These are phyloP conservation scores for Caenorhabditis sinica DNA, from an alignment of 2,888 invertebrate genomes.

Conservation along the genomic window DNA sequence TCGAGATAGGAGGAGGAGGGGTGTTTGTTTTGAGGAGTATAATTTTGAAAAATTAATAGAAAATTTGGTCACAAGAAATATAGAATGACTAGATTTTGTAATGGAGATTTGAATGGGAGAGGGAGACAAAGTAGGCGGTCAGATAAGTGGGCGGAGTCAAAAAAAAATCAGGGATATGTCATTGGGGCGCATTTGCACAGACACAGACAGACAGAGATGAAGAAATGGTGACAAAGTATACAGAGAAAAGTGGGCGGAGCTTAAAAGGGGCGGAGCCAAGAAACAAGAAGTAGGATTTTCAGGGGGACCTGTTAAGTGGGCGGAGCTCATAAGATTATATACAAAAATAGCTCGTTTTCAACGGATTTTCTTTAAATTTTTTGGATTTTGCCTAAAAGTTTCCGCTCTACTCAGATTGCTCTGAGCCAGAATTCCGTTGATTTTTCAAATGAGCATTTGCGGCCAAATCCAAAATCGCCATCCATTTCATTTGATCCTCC, in stretches of 20 bases:
- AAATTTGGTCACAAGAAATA: neutral
- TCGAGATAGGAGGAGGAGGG: neutral
- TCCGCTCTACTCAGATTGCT: constrained; percentile 36
- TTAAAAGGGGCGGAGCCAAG: neutral
- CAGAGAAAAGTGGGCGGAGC: neutral
- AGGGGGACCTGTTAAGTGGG: no score
- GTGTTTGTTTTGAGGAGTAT: neutral
- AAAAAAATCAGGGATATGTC: no score
- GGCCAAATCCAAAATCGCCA: constrained; percentile 82
- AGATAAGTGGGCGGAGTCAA: neutral
- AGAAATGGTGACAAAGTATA: no score
- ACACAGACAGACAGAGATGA: no score
- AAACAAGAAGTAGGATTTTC: no score
- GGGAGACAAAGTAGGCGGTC: neutral
- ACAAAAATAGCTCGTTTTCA: no score
- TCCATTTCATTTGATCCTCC: constrained; percentile 79
- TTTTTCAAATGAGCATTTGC: constrained; percentile 79
- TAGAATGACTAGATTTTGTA: neutral
- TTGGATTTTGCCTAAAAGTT: neutral
- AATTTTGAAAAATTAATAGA: neutral
- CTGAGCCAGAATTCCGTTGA: constrained; percentile 54
- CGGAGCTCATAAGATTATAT: no score
- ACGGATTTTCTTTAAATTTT: neutral
- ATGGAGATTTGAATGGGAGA: neutral
- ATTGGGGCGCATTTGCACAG: no score